Percentiles rank a stretch among this genome's conserved stretches.
These are phyloP conservation scores for Ganaspis sp. DNA, from an alignment of 1,140 invertebrate genomes.

Conservation along the genomic window DNA sequence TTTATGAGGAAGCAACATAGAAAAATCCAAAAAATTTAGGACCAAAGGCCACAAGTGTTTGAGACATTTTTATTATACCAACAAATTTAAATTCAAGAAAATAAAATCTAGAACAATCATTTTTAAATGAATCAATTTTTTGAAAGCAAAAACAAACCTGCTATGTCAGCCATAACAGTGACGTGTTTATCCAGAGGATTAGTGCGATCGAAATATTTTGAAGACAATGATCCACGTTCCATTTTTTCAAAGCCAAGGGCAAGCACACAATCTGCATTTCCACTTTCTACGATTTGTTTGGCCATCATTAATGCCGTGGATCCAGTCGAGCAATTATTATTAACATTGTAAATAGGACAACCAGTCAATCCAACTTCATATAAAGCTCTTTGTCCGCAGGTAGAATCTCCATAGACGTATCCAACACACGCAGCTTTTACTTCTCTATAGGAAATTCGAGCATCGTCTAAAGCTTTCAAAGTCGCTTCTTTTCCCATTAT, in stretches of 20 bases:
- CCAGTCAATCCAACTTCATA: slow-evolving; percentile 97
- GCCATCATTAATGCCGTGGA: slow-evolving; percentile 93
- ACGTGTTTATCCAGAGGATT: slow-evolving; percentile 97
- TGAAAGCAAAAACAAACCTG: slow-evolving; percentile 75
- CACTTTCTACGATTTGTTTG: slow-evolving; percentile 93
- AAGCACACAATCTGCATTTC: slow-evolving; percentile 89
- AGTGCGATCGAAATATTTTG: slow-evolving; percentile 90
- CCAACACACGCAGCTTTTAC: slow-evolving; percentile 94
- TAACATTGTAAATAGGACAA: slow-evolving; percentile 98
- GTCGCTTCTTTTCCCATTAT: slow-evolving; percentile 96
- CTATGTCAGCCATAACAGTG: slow-evolving; percentile 87
- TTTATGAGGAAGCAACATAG: too few species aligned
- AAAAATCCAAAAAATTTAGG: too few species aligned
- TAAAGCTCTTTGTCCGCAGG: slow-evolving; percentile 94
- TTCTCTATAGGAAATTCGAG: slow-evolving; percentile 86
- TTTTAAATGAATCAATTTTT: too few species aligned
- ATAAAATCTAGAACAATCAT: too few species aligned
- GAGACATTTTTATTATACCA: too few species aligned
- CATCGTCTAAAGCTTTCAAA: slow-evolving; percentile 91
- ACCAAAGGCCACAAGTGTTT: too few species aligned
- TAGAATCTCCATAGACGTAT: slow-evolving; percentile 97
- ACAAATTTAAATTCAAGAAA: too few species aligned
- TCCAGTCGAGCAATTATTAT: slow-evolving; percentile 98
- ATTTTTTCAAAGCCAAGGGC: slow-evolving; percentile 99
- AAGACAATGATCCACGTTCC: slow-evolving; percentile 91